A percentile compares a stretch with the other conserved stretches of the same genome.
phyloP scores from a whole-genome alignment of 1,140 invertebrate species.

The Chymomyza costata region DNA sequence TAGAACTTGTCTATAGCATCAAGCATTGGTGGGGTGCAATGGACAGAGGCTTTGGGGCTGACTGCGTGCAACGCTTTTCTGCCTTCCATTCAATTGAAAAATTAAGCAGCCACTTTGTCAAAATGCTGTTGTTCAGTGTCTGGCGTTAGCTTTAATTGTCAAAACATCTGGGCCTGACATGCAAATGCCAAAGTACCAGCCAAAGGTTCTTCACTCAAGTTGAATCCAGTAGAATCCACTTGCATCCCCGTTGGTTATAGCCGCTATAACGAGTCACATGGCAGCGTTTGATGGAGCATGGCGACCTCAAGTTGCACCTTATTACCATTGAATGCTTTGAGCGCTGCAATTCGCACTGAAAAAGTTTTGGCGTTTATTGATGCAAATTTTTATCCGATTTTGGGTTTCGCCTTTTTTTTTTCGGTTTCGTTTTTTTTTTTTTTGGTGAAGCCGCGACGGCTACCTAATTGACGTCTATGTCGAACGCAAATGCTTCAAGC shows the following conservation, averaged over 20 bases:
- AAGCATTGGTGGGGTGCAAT: too few relatives aligned
- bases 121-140: slow-evolving; percentile 62
- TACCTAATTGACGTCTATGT: slow-evolving; percentile 69
- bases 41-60: too few relatives aligned
- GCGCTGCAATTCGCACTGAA: slow-evolving; percentile 20
- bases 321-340: slow-evolving; percentile 62
- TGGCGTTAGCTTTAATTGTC: slow-evolving; percentile 54
- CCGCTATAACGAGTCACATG: slow-evolving; percentile 5
- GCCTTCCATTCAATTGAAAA: slow-evolving; percentile 56
- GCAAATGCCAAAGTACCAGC: slow-evolving; percentile 36
- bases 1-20: too few relatives aligned
- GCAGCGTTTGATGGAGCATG: slow-evolving; percentile 55
- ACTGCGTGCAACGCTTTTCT: too few relatives aligned
- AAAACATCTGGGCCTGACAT: slow-evolving; percentile 62
- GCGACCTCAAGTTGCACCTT: slow-evolving; percentile 62
- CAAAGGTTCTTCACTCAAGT: slow-evolving; percentile 49
- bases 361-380: slow-evolving; percentile 73
- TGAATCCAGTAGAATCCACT: not conserved
- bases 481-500: slow-evolving; percentile 61
- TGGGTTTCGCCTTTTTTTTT: slow-evolving; percentile 28
- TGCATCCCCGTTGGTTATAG: not conserved
- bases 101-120: slow-evolving; percentile 71
- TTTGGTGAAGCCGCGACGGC: slow-evolving; percentile 18
- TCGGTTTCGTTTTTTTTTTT: slow-evolving; percentile 2
- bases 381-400: slow-evolving; percentile 49